Conservation (phyloP, 1,140 invertebrate species). For the Ganaspis sp. region DNA sequence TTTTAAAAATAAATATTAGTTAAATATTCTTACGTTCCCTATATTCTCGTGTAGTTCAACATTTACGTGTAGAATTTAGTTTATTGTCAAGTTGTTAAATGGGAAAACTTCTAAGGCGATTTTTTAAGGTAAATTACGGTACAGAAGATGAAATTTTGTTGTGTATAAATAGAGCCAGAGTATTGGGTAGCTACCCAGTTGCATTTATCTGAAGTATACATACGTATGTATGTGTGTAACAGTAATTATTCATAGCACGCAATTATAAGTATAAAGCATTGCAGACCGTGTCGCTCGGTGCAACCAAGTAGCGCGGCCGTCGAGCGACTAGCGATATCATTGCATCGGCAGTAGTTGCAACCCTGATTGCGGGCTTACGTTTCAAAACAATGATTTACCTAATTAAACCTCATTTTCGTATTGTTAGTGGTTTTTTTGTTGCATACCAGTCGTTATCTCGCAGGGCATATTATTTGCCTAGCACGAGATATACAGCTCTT, state of each 20-base stretch:
- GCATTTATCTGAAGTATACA: slow-evolving; percentile 1
- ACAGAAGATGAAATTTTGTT: slow-evolving; percentile 32
- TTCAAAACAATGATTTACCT: slow-evolving; percentile 73
- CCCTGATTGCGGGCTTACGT: slow-evolving; percentile 66
- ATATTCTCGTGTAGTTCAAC: no score
- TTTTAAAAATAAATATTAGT: no score
- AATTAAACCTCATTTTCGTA: slow-evolving; percentile 70
- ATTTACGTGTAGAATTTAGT: no score
- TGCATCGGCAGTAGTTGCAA: slow-evolving; percentile 64
- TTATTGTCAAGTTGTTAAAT: no score
- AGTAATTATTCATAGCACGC: slow-evolving; percentile 73
- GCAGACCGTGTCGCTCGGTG: slow-evolving; percentile 45
- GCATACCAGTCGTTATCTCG: slow-evolving; percentile 35
- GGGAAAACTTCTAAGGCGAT: no score
- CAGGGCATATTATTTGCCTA: slow-evolving; percentile 32
- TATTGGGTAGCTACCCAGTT: slow-evolving; percentile 34
- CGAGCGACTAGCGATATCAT: slow-evolving; percentile 58
- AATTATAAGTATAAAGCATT: slow-evolving; percentile 62
- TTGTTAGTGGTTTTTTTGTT: slow-evolving; percentile 57
- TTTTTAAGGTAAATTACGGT: neutral
- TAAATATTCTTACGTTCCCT: no score
- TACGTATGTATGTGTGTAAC: slow-evolving; percentile 47
- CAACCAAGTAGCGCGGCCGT: slow-evolving; percentile 44
- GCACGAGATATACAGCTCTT: slow-evolving; percentile 8
- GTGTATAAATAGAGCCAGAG: neutral